phyloP scores from a whole-genome alignment of 92 coral and sea anemone species.

The Siderastrea radians region DNA sequence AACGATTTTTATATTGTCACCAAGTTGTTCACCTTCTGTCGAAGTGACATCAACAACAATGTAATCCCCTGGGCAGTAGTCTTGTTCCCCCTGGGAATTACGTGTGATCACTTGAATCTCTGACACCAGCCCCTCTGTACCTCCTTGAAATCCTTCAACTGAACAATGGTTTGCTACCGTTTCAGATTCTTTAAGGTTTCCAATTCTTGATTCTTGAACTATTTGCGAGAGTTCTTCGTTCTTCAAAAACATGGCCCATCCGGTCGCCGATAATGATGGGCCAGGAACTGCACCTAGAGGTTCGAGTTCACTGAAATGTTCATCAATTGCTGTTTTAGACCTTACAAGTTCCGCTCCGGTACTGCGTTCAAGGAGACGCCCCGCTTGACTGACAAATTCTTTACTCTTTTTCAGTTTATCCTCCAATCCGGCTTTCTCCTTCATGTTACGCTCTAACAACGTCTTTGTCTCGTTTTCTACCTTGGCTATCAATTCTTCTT shows the following conservation, averaged over 20 bases:
- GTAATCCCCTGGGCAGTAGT: conserved; percentile 5
- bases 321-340: background rate
- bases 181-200: background rate
- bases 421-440: background rate
- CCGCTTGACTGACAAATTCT: background rate
- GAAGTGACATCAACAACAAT: background rate
- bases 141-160: background rate
- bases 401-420: background rate
- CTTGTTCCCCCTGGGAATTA: background rate
- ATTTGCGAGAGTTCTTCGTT: background rate
- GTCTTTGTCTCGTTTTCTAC: background rate
- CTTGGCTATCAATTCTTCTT: background rate
- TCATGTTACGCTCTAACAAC: background rate
- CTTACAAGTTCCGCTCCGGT: background rate
- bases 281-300: background rate
- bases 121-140: background rate
- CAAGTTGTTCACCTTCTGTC: too few relatives aligned
- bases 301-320: background rate
- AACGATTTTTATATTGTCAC: too few relatives aligned
- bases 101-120: background rate
- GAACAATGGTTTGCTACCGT: background rate
- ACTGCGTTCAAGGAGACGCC: background rate
- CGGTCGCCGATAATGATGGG: background rate
- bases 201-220: background rate
- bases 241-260: background rate